A percentile compares a stretch with the other conserved stretches of the same genome.
phyloP scores from a whole-genome alignment of 2,797 vertebrate species.

The Tenualosa thibaudeaui region DNA sequence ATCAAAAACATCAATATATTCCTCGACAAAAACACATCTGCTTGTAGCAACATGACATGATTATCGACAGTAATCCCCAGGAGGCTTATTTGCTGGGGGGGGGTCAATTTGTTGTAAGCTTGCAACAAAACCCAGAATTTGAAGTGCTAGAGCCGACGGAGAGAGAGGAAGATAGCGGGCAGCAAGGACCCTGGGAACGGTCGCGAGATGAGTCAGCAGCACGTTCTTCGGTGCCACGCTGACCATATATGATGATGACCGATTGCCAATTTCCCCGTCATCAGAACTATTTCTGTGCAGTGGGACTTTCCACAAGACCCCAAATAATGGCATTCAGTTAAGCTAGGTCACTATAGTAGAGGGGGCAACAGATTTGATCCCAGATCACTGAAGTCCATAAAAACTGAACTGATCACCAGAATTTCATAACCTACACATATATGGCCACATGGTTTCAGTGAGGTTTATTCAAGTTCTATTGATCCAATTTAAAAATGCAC shows the following conservation, averaged over 20 bases:
- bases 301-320: not conserved
- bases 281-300: not conserved
- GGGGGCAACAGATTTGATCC: not conserved
- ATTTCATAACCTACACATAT: not conserved
- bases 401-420: too few species aligned
- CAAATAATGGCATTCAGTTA: not conserved
- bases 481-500: not conserved
- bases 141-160: not conserved
- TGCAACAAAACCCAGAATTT: not conserved
- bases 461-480: not conserved
- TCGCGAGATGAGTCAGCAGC: constrained; percentile 8
- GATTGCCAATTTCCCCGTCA: constrained; percentile 16
- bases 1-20: not conserved
- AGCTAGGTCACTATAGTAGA: not conserved
- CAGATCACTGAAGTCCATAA: not conserved
- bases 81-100: not conserved
- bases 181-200: not conserved
- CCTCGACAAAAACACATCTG: not conserved
- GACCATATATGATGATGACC: constrained; percentile 23
- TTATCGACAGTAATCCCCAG: not conserved
- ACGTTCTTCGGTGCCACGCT: not conserved
- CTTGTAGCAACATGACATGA: not conserved
- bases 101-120: not conserved
- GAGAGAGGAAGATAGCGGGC: not conserved
- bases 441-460: not conserved